Evolutionary conservation across 2,113 vertebrate species (phyloP), one percentile per base, ranked within the genome.

Genomic region (Oreochromis aureus): DNA sequence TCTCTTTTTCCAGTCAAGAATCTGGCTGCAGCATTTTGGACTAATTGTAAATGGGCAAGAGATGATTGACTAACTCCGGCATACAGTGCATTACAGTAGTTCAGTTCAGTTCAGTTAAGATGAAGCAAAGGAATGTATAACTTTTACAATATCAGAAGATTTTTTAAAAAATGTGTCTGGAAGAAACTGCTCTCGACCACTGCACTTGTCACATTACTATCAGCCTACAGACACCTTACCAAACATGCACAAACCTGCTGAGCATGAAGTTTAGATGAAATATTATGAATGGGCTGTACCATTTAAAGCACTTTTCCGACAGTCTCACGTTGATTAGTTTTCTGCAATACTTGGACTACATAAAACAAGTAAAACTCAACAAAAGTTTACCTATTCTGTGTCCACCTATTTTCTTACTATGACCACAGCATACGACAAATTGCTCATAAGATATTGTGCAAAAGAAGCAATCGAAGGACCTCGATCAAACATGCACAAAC

Each of bases 111-210:
- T 66, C 61, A 66, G 19, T n/a, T 66, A n/a, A 39, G 34, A 39
- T 66, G 3, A 3, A 39, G n/a, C 61, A 66, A 66, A 66, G 34
- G 18, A n/a, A 63, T 66, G 6, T 7, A 1, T 0, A 39, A 3
- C 61, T 19, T 0, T 66, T 39, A 12, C 18, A 11, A 0, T 36
- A 5, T 36, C 10, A 63, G 10, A 12, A 0, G 59, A n/a, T 0
- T 1, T 41, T 10, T 10, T 8, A 8, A 22, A 32, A 32, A 18
- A 1, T 18, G 27, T 18, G 30, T 1, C 59, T 63, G 34, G 61
- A 12, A 34, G 59, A 63, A 63, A 39, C 19, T 15, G 12, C 3
- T 15, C 12, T 46, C 3, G 4, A 9, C 41, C 41, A 41, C 41
- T 5, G 32, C 18, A 7, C 34, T 39, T 12, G 10, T n/a, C 10